Percentiles rank a stretch among this genome's conserved stretches.
Evolutionary conservation across 2,113 vertebrate genomes (phyloP).

Genomic region (Rhombomys opimus): DNA sequence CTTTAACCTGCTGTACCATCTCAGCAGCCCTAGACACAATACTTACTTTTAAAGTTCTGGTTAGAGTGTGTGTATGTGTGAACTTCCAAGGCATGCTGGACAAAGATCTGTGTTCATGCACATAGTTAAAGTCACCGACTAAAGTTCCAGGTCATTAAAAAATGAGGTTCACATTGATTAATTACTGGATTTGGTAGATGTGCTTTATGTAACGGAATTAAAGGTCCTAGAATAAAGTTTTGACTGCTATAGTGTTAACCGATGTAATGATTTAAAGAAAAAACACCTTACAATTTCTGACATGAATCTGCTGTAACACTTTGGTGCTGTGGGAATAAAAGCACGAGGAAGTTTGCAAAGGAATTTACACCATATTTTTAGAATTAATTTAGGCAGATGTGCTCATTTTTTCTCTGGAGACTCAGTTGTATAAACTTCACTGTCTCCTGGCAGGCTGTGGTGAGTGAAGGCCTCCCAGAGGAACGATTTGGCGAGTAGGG

Average conservation of each 20-base stretch:
- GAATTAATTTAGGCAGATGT: conserved; percentile 58
- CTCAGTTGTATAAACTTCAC: neutral
- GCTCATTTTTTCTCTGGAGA: conserved; percentile 52
- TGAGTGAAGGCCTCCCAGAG: neutral
- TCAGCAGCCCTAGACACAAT: neutral
- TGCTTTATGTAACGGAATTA: neutral
- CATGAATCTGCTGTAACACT: conserved; percentile 8
- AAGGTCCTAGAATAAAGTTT: conserved; percentile 27
- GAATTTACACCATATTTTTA: conserved; percentile 62
- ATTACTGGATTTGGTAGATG: conserved; percentile 41
- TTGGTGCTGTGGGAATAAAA: conserved; percentile 52
- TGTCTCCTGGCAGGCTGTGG: neutral
- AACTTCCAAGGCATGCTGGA: conserved; percentile 12
- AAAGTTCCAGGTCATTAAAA: neutral
- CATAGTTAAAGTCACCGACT: conserved; percentile 17
- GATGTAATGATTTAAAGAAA: conserved; percentile 52
- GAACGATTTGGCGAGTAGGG: neutral
- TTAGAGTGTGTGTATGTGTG: neutral
- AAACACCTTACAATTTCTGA: conserved; percentile 54
- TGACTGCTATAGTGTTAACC: conserved; percentile 16
- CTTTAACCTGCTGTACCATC: neutral
- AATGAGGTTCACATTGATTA: neutral
- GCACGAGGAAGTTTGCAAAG: conserved; percentile 27
- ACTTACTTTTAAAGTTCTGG: neutral
- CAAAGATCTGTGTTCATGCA: neutral